Conservation (phyloP, 2,797 vertebrate genomes). For the Coluber constrictor region DNA sequence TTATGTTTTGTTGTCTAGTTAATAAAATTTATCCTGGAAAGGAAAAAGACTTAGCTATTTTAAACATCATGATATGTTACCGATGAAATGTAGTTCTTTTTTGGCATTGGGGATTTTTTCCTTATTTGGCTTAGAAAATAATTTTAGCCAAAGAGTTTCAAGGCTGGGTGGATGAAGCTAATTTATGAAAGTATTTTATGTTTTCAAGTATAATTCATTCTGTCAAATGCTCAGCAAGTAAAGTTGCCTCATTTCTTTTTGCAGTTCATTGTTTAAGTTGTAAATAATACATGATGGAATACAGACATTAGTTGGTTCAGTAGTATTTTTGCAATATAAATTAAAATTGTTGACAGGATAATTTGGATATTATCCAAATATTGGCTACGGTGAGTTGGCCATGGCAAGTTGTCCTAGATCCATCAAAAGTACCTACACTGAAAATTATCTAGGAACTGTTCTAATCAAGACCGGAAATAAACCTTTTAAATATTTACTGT, state of each 20-base stretch:
- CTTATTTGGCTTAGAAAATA: neutral
- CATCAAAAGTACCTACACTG: neutral
- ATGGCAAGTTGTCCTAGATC: neutral
- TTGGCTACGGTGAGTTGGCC: neutral
- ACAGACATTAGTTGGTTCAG: neutral
- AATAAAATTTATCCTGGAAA: neutral
- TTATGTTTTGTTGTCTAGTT: neutral
- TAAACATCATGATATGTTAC: neutral
- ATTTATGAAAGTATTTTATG: neutral
- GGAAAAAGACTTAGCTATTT: neutral
- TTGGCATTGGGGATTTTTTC: accelerated
- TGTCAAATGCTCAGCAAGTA: neutral
- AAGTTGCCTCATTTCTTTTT: neutral
- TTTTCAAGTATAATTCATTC: neutral
- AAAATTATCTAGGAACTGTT: neutral
- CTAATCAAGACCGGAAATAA: neutral
- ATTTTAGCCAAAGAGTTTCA: neutral
- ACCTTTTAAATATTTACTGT: neutral
- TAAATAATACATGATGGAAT: neutral
- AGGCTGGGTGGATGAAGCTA: neutral
- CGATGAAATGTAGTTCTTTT: neutral
- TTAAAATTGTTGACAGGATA: neutral
- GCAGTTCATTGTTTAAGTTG: neutral
- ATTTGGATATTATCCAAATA: neutral
- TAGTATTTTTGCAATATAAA: neutral